phyloP scores from a whole-genome alignment of 2,888 invertebrate genomes.

The Arrhopalites spinosus region DNA sequence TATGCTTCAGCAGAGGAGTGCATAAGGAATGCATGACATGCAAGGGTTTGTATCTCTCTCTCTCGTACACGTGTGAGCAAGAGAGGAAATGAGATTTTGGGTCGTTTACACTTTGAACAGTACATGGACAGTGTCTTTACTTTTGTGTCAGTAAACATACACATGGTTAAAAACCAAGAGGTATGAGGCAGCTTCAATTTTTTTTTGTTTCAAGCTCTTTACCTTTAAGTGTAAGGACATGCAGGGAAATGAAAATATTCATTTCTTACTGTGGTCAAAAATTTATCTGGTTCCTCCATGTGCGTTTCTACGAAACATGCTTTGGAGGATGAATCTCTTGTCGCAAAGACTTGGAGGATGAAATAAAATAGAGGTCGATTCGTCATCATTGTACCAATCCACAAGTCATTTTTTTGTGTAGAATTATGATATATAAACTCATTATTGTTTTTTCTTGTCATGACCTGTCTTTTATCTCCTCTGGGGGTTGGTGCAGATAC shows the following conservation, averaged over 20 bases:
- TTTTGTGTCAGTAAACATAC: neutral
- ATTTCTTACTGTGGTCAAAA: neutral
- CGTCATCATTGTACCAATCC: neutral
- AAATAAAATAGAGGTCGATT: neutral
- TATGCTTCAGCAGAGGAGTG: neutral
- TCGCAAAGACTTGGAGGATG: too few relatives aligned
- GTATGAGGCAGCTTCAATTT: neutral
- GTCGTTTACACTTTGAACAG: constrained; percentile 46
- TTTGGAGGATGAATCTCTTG: too few relatives aligned
- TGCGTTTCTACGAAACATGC: too few relatives aligned
- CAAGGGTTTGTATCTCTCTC: constrained; percentile 24
- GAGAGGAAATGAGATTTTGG: constrained; percentile 52
- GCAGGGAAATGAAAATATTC: neutral
- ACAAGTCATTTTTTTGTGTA: neutral
- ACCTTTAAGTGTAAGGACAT: neutral
- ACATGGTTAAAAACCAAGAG: neutral
- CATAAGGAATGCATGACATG: neutral
- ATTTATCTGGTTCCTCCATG: too few relatives aligned
- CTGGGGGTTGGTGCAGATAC: neutral
- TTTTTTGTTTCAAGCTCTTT: too few relatives aligned
- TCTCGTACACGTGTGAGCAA: constrained; percentile 35
- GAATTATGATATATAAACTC: neutral
- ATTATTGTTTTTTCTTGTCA: neutral
- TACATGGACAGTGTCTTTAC: neutral
- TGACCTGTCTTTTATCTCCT: neutral